Evolutionary conservation across 2,888 invertebrate species (phyloP), one percentile per base, ranked within the genome.

Genomic region (Amphipoea lucens): DNA sequence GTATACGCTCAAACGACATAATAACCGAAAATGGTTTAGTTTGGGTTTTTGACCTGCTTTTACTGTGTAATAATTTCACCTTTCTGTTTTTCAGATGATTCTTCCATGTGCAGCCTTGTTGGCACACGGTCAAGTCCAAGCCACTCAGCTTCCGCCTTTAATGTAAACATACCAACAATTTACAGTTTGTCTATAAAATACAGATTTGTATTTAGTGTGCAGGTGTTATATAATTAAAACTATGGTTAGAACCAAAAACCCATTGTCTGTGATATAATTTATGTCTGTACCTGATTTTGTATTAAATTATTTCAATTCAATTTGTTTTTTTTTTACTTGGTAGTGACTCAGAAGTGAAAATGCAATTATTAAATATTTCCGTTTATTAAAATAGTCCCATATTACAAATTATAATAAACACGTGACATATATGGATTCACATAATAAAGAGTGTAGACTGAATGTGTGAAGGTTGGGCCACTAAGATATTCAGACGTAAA

Each of bases 111-210:
- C 94, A 97, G 96, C 94, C 97, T 96, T 92, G 97, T 97, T 92
- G 97, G 97, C 93, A 97, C 97, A 94, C 97, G 97, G 95, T 97
- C 97, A 94, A 97, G 97, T 91, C 97, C 97, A 92, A 97, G 96
- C 97, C 97, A 97, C 93, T 97, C 97, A 90, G 97, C 97, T 96
- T 97, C 97, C 90, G 97, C 96, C 97, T 97, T 96, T 93, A 97
- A 97, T 94, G 90, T 93, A 96, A 96, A 96, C 93, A 95, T 92
- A 94, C 90, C 93, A 93, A 92, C 90, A 89, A 89, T 91, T 95
- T 96, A 95, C 91, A 90, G 90, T 87, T 83, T 93, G 83, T 92
- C 90, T 89, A 88, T 94, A 75, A 92, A 84, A 89, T 91, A 88
- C 79, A 93, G 86, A 92, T 89, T 94, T 80, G 81, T 90, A 77